Evolutionary conservation across 2,888 invertebrate genomes (phyloP).

Genomic region (Amblyjoppa fuscipennis): DNA sequence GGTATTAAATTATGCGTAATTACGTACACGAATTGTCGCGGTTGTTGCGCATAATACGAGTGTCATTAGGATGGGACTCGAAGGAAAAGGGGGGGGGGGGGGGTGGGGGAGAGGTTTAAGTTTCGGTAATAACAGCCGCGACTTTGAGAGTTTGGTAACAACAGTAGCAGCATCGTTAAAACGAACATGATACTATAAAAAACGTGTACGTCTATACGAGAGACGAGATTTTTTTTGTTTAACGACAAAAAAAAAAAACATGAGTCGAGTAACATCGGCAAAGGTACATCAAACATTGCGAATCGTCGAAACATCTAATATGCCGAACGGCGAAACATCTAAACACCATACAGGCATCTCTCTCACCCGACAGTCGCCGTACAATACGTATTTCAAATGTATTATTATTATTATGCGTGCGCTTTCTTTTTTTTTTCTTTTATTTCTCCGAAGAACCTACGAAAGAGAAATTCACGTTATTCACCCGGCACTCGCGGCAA

Average conservation of each 20-base stretch:
- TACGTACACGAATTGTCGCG: constrained; percentile 31
- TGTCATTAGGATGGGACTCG: neutral
- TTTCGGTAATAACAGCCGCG: constrained; percentile 8
- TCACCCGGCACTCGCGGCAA: neutral
- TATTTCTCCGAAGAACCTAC: constrained; percentile 33
- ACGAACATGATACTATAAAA: neutral
- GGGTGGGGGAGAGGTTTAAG: neutral
- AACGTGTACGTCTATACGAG: too few species aligned
- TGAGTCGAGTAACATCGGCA: neutral
- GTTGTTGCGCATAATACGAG: constrained; percentile 18
- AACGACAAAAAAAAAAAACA: neutral
- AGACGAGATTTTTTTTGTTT: neutral
- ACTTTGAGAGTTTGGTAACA: neutral
- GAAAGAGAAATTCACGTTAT: constrained; percentile 48
- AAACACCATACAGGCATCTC: constrained; percentile 60
- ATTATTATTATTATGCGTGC: too few species aligned
- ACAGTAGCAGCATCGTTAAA: constrained; percentile 2
- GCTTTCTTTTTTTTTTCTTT: neutral
- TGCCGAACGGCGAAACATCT: constrained; percentile 59
- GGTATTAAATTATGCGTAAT: constrained; percentile 34
- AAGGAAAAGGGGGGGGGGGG: neutral
- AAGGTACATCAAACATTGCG: constrained; percentile 53
- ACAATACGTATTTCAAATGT: constrained; percentile 5
- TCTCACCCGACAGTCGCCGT: constrained; percentile 52
- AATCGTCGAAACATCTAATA: constrained; percentile 56